A percentile compares a stretch with the other conserved stretches of the same genome.
phyloP scores from a whole-genome alignment of 2,113 vertebrate species.

The Nesogale talazaci region DNA sequence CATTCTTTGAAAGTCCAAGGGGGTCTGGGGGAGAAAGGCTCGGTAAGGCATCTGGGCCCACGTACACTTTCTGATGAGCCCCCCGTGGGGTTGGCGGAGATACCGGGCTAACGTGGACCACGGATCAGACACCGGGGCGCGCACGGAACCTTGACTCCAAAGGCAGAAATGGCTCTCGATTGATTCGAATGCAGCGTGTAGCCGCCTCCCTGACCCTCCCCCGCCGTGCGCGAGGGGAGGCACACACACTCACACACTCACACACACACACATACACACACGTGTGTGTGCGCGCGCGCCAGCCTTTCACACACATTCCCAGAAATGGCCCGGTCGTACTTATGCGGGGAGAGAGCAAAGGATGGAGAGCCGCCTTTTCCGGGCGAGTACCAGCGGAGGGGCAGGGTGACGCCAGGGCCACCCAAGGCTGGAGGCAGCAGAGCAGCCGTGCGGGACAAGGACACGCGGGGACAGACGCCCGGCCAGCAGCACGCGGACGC shows the following conservation, averaged over 20 bases:
- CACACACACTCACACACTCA: no score
- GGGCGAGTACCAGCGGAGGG: not conserved
- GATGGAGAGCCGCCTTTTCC: not conserved
- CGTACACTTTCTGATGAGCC: not conserved
- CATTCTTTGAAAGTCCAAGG: constrained; percentile 47
- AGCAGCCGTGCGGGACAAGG: not conserved
- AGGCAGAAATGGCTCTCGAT: not conserved
- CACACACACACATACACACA: not conserved
- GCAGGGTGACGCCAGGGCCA: not conserved
- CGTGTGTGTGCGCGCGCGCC: not conserved
- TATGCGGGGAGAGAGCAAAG: not conserved
- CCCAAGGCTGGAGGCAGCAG: constrained; percentile 1
- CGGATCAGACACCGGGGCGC: not conserved
- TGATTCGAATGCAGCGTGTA: constrained; percentile 59
- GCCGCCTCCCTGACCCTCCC: not conserved
- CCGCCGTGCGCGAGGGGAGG: no score
- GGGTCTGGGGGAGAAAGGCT: not conserved
- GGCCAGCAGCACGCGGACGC: no score
- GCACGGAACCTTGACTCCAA: not conserved
- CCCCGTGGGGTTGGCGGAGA: constrained; percentile 7
- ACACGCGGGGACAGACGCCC: not conserved
- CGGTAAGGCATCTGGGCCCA: not conserved
- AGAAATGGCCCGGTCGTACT: constrained; percentile 49
- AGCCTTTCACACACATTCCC: not conserved
- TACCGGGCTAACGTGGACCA: not conserved